phyloP scores from a whole-genome alignment of 2,888 invertebrate genomes.

The Tipula lateralis region DNA sequence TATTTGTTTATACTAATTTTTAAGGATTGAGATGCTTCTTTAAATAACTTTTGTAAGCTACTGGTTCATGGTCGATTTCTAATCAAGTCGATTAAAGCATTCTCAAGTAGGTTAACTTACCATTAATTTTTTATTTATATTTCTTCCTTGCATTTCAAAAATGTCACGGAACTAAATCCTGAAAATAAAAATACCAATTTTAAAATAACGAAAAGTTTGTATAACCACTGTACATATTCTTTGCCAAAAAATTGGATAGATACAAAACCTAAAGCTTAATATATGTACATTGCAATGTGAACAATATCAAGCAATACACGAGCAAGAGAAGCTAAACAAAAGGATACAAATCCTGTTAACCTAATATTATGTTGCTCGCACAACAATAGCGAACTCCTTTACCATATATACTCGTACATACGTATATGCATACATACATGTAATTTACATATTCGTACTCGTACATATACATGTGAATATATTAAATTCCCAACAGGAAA shows the following conservation, averaged over 20 bases:
- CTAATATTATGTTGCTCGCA: too few relatives aligned
- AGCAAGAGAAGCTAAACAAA: not conserved
- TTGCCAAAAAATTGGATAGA: not conserved
- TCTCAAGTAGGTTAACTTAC: not conserved
- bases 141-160: not conserved
- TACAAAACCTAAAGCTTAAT: not conserved
- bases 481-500: not conserved
- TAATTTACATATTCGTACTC: not conserved
- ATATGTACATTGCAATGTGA: not conserved
- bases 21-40: too few relatives aligned
- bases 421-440: not conserved
- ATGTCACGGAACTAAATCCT: not conserved
- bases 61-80: too few relatives aligned
- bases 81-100: too few relatives aligned
- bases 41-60: too few relatives aligned
- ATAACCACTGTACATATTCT: not conserved
- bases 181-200: not conserved
- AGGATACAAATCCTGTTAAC: not conserved
- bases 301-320: too few relatives aligned
- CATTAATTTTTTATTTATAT: not conserved
- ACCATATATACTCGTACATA: not conserved
- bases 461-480: not conserved
- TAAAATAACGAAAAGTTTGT: not conserved
- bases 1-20: too few relatives aligned
- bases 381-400: too few relatives aligned